Evolutionary conservation across 2,113 vertebrate species (phyloP).

Genomic region (Microtus pennsylvanicus): DNA sequence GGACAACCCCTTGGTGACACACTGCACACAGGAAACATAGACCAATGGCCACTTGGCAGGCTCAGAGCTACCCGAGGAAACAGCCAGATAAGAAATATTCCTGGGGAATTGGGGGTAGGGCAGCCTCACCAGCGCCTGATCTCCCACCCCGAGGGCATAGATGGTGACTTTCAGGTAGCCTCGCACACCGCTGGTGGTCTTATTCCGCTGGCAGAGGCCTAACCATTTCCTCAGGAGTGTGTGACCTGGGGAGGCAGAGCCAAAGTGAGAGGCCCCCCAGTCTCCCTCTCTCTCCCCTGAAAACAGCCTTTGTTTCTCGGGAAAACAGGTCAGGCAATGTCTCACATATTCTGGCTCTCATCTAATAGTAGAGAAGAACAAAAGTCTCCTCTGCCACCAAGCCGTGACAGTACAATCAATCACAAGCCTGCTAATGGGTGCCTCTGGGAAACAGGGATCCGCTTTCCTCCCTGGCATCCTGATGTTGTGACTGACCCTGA

Average conservation of each 20-base stretch:
- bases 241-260: conserved; percentile 75
- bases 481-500: background rate
- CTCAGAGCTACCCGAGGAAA: background rate
- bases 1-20: background rate
- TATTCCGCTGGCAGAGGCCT: conserved; percentile 78
- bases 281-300: background rate
- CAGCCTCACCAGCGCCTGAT: conserved; percentile 77
- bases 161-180: conserved; percentile 85
- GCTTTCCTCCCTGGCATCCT: background rate
- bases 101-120: background rate
- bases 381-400: background rate
- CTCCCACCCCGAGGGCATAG: conserved; percentile 72
- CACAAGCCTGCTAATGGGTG: background rate
- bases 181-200: background rate
- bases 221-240: conserved; percentile 83
- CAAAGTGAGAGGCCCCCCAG: background rate
- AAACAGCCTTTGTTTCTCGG: background rate
- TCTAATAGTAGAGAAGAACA: background rate
- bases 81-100: background rate
- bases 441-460: background rate
- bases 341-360: background rate
- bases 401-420: background rate
- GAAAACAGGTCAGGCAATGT: background rate
- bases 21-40: background rate
- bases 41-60: background rate